Percentiles rank a stretch among this genome's conserved stretches.
Evolutionary conservation across 2,888 invertebrate species (phyloP).

Genomic region (Enchytraeus crypticus): DNA sequence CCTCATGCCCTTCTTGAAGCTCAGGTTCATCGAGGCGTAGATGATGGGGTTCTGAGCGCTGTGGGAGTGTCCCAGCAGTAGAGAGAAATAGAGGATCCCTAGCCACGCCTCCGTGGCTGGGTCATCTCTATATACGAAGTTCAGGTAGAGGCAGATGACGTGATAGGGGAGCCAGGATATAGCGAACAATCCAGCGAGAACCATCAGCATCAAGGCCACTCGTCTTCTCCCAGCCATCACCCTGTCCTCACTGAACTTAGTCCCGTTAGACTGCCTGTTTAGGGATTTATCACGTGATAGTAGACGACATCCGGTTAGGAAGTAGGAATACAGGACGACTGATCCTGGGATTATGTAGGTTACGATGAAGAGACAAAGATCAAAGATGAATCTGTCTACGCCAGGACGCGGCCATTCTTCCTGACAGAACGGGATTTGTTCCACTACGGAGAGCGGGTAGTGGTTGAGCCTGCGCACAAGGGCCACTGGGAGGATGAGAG

Average conservation of each 20-base stretch:
- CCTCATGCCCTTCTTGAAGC: conserved; percentile 12
- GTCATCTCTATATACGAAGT: conserved; percentile 2
- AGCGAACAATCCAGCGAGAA: conserved; percentile 68
- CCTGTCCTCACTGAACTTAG: background rate
- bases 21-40: conserved; percentile 25
- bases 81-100: background rate
- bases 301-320: conserved; percentile 52
- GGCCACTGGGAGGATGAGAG: conserved; percentile 60
- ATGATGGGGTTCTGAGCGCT: conserved; percentile 28
- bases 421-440: conserved; percentile 18
- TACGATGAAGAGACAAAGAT: conserved; percentile 62
- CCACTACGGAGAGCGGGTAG: conserved; percentile 1
- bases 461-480: background rate
- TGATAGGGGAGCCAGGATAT: conserved; percentile 64
- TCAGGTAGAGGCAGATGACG: conserved; percentile 18
- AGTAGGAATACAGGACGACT: conserved; percentile 47
- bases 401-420: conserved; percentile 20
- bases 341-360: conserved; percentile 67
- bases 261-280: conserved; percentile 29
- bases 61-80: conserved; percentile 26
- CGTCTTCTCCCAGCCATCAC: conserved; percentile 51
- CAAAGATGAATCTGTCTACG: conserved; percentile 55
- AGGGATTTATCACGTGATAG: conserved; percentile 33
- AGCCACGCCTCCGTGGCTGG: background rate
- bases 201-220: conserved; percentile 67